Conservation (phyloP, 2,797 vertebrate genomes). For the Pantherophis vulpinus region DNA sequence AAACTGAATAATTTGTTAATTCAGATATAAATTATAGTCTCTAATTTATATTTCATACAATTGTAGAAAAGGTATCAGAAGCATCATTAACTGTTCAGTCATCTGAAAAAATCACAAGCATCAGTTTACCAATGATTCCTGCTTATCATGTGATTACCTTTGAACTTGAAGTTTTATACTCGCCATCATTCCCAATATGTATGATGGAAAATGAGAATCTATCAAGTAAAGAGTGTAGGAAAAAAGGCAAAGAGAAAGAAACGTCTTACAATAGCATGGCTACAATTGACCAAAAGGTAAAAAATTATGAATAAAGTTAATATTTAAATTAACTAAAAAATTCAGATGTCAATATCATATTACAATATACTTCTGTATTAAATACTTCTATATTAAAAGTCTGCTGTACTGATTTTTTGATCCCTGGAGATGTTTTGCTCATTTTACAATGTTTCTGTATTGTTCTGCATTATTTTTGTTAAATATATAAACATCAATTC, state of each 20-base stretch:
- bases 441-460: not conserved
- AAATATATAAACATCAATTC: not conserved
- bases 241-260: constrained; percentile 77
- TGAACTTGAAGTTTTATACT: constrained; percentile 89
- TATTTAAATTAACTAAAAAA: not conserved
- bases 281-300: constrained; percentile 88
- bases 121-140: constrained; percentile 84
- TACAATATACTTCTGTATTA: not conserved
- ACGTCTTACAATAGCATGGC: constrained; percentile 79
- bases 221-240: constrained; percentile 78
- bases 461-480: not conserved
- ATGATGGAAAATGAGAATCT: constrained; percentile 70
- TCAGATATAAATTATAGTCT: constrained; percentile 10
- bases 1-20: not conserved
- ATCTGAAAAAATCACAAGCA: constrained; percentile 94
- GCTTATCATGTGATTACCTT: constrained; percentile 93
- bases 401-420: not conserved
- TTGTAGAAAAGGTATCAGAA: constrained; percentile 79
- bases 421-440: not conserved
- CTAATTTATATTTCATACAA: not conserved
- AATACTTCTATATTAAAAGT: not conserved
- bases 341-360: not conserved
- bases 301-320: constrained; percentile 5
- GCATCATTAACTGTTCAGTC: constrained; percentile 83
- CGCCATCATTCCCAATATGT: constrained; percentile 76